Evolutionary conservation across 2,113 vertebrate genomes (phyloP), one percentile per base, ranked within the genome.

Genomic region (Neogobius melanostomus): DNA sequence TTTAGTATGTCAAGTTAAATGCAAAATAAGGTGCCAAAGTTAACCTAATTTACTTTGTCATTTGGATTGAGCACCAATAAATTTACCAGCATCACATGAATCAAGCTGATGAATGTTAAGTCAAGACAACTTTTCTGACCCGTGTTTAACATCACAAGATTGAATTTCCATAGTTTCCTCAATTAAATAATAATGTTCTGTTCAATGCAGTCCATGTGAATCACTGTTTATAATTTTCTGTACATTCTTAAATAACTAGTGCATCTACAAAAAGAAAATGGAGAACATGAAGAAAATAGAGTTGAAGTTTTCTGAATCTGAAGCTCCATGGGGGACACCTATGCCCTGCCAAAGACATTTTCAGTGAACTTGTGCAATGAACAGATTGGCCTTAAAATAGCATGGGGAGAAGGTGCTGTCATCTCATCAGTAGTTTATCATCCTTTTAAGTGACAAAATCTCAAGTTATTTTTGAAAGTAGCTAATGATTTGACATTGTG

Each of bases 81-180:
- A 75, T 75, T 77, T 72, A 76, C 57, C 71, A 49, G 75, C 60
- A 70, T 77, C 70, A 84, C 77, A 86, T 86, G 68, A 85, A 87
- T 82, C 28, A 36, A 36, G 28, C 28, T 36, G 28, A 5, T 4
- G 28, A 36, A 36, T n/a, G 21, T 21, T 21, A 21, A 21, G 28
- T 36, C 28, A 36, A 36, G 4, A 36, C 28, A 36, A 36, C 28
- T 36, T 36, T 36, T 36, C 28, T 36, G 4, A 36, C 28, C 28
- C 28, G 28, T 36, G 28, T 36, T 36, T 36, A 36, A 36, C 28
- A 36, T 36, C 28, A 36, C 28, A 36, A 36, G 28, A 36, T 36
- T 36, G 1, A 36, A 36, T 36, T 36, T 36, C 28, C 28, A 36
- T 5, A 36, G 28, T 4, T 36, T 36, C 28, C 3, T 36, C 28